A percentile compares a stretch with the other conserved stretches of the same genome.
Conservation (phyloP, 1,140 invertebrate genomes). For the Calycopis cecrops region DNA sequence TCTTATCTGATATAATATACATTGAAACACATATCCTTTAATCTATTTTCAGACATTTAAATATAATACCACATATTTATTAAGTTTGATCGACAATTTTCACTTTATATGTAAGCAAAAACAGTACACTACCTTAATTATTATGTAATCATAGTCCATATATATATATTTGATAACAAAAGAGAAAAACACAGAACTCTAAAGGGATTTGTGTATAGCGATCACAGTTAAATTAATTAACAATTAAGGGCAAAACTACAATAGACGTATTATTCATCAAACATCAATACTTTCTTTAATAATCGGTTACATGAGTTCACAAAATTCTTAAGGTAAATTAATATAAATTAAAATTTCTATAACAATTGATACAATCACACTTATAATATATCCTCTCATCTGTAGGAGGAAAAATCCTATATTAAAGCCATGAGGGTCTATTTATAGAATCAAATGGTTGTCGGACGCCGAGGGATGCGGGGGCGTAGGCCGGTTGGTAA, state of each 20-base stretch:
- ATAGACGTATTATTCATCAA: neutral
- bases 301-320: slow-evolving; percentile 33
- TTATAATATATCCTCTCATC: slow-evolving; percentile 15
- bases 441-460: slow-evolving; percentile 81
- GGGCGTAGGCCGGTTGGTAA: slow-evolving; percentile 78
- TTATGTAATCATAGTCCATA: slow-evolving; percentile 17
- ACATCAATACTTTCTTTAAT: neutral
- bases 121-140: slow-evolving; percentile 16
- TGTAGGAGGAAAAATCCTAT: slow-evolving; percentile 16
- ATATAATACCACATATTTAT: slow-evolving; percentile 23
- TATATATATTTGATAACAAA: slow-evolving; percentile 17
- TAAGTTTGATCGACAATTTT: slow-evolving; percentile 4
- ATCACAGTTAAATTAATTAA: slow-evolving; percentile 28
- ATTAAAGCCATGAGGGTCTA: slow-evolving; percentile 74
- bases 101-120: slow-evolving; percentile 16
- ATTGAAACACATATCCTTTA: slow-evolving; percentile 24
- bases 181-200: slow-evolving; percentile 19
- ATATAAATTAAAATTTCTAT: slow-evolving; percentile 53
- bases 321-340: slow-evolving; percentile 48
- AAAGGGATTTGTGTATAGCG: slow-evolving; percentile 27
- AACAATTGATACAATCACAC: slow-evolving; percentile 43
- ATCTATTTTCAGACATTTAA: slow-evolving; percentile 20
- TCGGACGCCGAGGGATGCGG: slow-evolving; percentile 77
- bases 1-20: slow-evolving; percentile 22
- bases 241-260: slow-evolving; percentile 9